Conservation (phyloP, 2,113 vertebrate genomes). For the Tor tambroides region DNA sequence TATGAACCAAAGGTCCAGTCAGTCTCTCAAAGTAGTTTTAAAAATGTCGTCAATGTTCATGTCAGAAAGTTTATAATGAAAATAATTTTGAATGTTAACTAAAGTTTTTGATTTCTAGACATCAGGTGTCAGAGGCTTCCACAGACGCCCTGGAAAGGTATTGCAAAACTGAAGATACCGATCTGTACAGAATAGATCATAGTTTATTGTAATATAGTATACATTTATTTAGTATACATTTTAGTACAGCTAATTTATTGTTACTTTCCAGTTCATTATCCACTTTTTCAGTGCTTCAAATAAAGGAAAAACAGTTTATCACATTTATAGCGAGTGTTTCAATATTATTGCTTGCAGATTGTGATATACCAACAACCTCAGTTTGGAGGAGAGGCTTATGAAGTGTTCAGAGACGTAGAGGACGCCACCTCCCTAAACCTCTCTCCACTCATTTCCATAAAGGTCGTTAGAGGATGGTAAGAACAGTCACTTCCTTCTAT, state of each 20-base stretch:
- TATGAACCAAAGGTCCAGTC: not conserved
- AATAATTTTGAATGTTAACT: not conserved
- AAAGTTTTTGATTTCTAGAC: slow-evolving; percentile 38
- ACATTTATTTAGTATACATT: not conserved
- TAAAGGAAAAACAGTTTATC: not conserved
- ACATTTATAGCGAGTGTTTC: slow-evolving; percentile 3
- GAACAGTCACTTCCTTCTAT: slow-evolving; percentile 40
- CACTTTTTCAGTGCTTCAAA: not conserved
- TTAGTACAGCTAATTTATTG: not conserved
- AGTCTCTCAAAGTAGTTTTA: not conserved
- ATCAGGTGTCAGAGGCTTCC: slow-evolving; percentile 49
- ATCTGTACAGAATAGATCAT: not conserved
- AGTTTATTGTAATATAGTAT: not conserved
- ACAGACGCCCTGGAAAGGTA: slow-evolving; percentile 60
- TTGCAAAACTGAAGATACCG: not conserved
- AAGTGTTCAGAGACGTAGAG: slow-evolving; percentile 81
- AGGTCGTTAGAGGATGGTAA: slow-evolving; percentile 93
- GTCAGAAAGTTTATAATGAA: not conserved
- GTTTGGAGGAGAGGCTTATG: slow-evolving; percentile 75
- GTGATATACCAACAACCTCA: slow-evolving; percentile 80
- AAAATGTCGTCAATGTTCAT: not conserved
- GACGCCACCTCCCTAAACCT: slow-evolving; percentile 85
- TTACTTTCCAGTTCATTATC: not conserved
- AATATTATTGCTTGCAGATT: slow-evolving; percentile 76
- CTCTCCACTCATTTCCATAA: slow-evolving; percentile 83